Evolutionary conservation across 2,113 vertebrate species (phyloP), one percentile per base, ranked within the genome.

Genomic region (Aphyosemion australe): DNA sequence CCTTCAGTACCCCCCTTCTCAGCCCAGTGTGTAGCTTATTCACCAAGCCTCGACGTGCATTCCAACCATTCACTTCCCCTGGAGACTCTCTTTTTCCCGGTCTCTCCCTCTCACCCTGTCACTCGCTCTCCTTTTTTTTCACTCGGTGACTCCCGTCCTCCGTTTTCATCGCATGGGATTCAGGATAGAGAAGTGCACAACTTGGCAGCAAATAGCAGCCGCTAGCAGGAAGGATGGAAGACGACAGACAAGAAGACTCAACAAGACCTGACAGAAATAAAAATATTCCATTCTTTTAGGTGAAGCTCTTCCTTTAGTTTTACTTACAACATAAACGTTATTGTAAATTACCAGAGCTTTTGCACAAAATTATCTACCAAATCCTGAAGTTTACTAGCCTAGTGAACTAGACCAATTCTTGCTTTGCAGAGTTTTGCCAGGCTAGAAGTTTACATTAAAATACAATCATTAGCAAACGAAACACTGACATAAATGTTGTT

Each of bases 51-150:
- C 73, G 55, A 72, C 72, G 54, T 77, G 61, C 84, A 90, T 90
- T 92, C 91, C 89, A 83, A 74, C 88, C 84, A 89, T 87, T 87
- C 88, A 88, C 82, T 88, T 87, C 84, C 85, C 90, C 76, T 84
- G 83, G 84, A 90, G 88, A 90, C 83, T 83, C 76, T 73, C 79
- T 64, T 74, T 74, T 54, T 59, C 31, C 45, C 73, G 47, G 65
- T 59, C 66, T 78, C 50, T 65, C 76, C 61, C 72, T 73, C 79
- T 82, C 76, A 74, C 72, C 60, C 78, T 57, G 52, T 76, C 86
- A 77, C 76, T 84, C 7, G 34, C 64, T 79, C 72, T 59, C 57
- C 41, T 57, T 69, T 60, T 72, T 79, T 76, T 62, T 76, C 4
- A 39, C 69, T 72, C 41, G 0, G 31, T 51, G 60, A 70, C 67